Conservation (phyloP, 2,888 invertebrate genomes). For the Rhagonycha lutea region DNA sequence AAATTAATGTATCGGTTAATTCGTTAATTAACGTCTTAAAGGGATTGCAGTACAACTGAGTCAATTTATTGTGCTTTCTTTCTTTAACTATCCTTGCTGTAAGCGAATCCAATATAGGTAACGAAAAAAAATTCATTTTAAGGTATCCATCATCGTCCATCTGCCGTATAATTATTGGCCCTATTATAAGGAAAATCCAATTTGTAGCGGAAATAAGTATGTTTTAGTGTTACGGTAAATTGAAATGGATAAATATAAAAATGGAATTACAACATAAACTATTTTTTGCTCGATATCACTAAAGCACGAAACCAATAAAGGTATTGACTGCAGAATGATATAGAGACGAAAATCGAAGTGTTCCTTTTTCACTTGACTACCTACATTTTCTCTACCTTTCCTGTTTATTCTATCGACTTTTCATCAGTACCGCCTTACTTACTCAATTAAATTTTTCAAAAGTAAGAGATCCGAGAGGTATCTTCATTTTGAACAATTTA, state of each 20-base stretch:
- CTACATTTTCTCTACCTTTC: conserved; percentile 6
- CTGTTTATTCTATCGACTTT: conserved; percentile 17
- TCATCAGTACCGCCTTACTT: conserved; percentile 6
- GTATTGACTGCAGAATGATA: conserved; percentile 12
- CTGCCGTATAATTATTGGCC: background rate
- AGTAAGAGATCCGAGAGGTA: background rate
- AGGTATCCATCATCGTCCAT: no score
- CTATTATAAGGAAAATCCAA: background rate
- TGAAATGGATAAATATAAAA: background rate
- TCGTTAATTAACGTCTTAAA: no score
- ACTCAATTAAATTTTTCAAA: background rate
- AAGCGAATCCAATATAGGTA: no score
- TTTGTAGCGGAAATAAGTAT: background rate
- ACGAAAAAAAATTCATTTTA: no score
- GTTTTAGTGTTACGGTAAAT: background rate
- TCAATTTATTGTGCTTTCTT: no score
- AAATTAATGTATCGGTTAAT: no score
- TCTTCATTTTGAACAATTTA: background rate
- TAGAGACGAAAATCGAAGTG: conserved; percentile 16
- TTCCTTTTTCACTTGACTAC: conserved; percentile 17
- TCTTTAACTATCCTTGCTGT: no score
- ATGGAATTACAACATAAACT: conserved; percentile 17
- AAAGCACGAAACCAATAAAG: conserved; percentile 11
- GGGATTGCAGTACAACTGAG: no score
- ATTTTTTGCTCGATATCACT: conserved; percentile 12